These are phyloP conservation scores for Sebastes trivittatus DNA, from an alignment of 2,797 vertebrate genomes.

Conservation along the genomic window DNA sequence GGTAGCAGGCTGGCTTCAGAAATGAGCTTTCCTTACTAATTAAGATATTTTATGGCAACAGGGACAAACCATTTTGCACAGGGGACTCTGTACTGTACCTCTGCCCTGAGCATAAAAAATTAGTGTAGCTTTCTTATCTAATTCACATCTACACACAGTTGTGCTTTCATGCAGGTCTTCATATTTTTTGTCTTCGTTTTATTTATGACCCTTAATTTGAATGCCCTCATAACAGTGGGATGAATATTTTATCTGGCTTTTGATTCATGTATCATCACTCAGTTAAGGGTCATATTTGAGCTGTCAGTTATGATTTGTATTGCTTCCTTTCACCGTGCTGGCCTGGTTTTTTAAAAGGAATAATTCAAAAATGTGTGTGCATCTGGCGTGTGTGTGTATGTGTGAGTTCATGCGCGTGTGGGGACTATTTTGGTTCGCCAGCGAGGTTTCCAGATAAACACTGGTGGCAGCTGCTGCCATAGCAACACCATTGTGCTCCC, in stretches of 20 bases:
- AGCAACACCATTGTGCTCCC: conserved; percentile 86
- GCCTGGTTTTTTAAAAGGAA: neutral
- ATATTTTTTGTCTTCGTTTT: neutral
- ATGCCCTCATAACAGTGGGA: neutral
- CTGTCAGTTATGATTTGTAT: too few species aligned
- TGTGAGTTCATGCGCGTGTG: conserved; percentile 22
- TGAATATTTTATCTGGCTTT: neutral
- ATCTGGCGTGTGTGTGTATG: neutral
- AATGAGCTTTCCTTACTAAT: too few species aligned
- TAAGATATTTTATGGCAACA: neutral
- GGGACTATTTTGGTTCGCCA: conserved; percentile 80
- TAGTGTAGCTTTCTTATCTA: neutral
- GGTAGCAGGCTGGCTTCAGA: too few species aligned
- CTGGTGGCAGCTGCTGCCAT: conserved; percentile 91
- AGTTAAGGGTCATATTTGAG: neutral
- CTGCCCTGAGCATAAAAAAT: neutral
- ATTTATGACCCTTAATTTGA: neutral
- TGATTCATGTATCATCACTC: neutral
- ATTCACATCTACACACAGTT: neutral
- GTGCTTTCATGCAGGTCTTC: neutral
- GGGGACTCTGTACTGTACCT: too few species aligned
- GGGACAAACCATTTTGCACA: too few species aligned
- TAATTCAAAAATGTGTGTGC: neutral
- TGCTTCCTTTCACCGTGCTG: neutral
- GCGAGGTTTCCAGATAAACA: conserved; percentile 87